Evolutionary conservation across 2,113 vertebrate species (phyloP), one percentile per base, ranked within the genome.

Genomic region (Gorsachius goisagi): DNA sequence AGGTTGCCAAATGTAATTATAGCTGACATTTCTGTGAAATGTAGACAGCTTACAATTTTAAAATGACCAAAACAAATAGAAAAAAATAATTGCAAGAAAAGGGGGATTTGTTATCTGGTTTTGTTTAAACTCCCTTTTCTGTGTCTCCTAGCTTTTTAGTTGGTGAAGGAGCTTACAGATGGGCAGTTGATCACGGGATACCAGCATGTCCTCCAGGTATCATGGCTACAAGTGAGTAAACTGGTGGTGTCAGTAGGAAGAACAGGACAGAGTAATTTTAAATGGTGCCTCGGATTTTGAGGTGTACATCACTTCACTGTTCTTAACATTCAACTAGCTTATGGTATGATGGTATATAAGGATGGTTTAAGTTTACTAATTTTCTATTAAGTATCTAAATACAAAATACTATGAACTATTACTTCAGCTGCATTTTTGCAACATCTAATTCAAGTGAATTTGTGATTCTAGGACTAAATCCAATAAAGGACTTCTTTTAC

Each of bases 141-240:
- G 95, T 97, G 97, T 95, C 97, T 96, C 92, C 97, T 97, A 99
- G 99, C 97, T 99, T 99, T 98, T 98, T 99, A 98, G 99, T 99
- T 96, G 99, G 99, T 84, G 98, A 98, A 98, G 99, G 99, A 97
- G 99, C 99, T 95, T 99, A 98, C 95, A 99, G 99, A 93, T 99
- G 99, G 99, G 99, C 99, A 87, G 97, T 99, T 95, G 98, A 98
- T 97, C 99, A 99, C 97, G 99, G 99, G 91, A 99, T 99, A 98
- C 98, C 99, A 73, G 98, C 99, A 69, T 99, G 99, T 96, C 98
- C 98, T 96, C 99, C 99, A 96, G 99, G 99, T 96, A 99, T 99
- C 98, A 99, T 99, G 99, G 98, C 99, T 94, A 99, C 99, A 96
- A 99, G 99, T 99, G 97, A 99, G 99, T 99, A 98, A 97, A 97